Base-by-base conservation (phyloP, 2,113 vertebrate species). In the Grantiella picta region DNA sequence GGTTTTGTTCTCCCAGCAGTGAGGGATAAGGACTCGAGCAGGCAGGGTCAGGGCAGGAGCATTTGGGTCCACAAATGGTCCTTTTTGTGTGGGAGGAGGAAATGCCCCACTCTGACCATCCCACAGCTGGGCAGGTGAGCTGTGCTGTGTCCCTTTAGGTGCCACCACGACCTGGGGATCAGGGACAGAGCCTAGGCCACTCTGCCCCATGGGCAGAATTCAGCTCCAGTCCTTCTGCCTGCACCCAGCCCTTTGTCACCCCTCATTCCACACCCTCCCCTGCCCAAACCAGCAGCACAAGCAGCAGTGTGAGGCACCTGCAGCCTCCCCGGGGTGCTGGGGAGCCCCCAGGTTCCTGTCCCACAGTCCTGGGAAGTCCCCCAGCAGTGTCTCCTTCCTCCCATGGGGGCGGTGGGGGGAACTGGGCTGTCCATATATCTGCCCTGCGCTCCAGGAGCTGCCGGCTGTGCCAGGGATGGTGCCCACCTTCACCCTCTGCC, bases 381-480 rank as follows among this genome's bases (percentile, higher is more conserved):
- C 0, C 78, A 89, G 81, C 89, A 91, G 70, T 1, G 0, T 18
- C 36, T 73, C 25, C 85, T 95, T 92, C 96, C 56, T 5, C 66
- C 11, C 9, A 0, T 0, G 2, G 63, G 60, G 31, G 4, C 0
- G 0, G 2, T 38, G 8, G 40, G 57, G 75, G 95, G 92, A 96
- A 96, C 81, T 73, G 82, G 53, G 53, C 24, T 4, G 54, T 16
- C 42, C 35, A 73, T 97, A 73, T 97, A 97, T 94, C 71, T 70
- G 45, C 66, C 66, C 5, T 0, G 75, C 6, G 59, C 23, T 81
- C 15, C 1, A 0, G 77, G 21, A 42, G 84, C 78, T 0, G 2
- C 92, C 28, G 52, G 7, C 44, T 1, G 72, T 0, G 11, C 59
- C 5, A 3, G 81, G 54, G 78, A 92, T 97, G 97, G 76, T 81